Evolutionary conservation across 2,888 invertebrate genomes (phyloP).

Genomic region (Sphaerophoria taeniata): DNA sequence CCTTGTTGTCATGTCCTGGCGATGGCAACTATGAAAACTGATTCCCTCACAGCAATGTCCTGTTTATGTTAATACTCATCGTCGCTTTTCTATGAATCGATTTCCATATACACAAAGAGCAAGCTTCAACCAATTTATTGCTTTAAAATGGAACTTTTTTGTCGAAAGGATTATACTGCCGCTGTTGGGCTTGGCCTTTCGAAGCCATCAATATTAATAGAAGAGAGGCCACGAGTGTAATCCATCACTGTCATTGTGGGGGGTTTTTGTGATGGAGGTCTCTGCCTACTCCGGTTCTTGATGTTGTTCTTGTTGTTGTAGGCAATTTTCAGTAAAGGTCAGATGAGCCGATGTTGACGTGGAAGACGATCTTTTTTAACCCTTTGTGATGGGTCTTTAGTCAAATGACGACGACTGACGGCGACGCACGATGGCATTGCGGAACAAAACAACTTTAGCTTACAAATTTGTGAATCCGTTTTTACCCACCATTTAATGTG

Average conservation of each 20-base stretch:
- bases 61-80: slow-evolving; percentile 41
- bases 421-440: slow-evolving; percentile 12
- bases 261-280: slow-evolving; percentile 10
- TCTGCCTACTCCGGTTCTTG: too few relatives aligned
- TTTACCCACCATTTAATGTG: slow-evolving; percentile 35
- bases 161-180: slow-evolving; percentile 36
- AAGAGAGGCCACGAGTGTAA: slow-evolving; percentile 31
- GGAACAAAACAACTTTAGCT: slow-evolving; percentile 8
- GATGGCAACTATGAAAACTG: slow-evolving; percentile 21
- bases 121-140: slow-evolving; percentile 50
- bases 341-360: slow-evolving; percentile 8
- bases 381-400: slow-evolving; percentile 42
- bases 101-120: background rate
- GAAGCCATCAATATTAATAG: slow-evolving; percentile 68
- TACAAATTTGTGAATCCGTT: slow-evolving; percentile 27
- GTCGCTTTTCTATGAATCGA: background rate
- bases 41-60: slow-evolving; percentile 25
- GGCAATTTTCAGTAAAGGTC: slow-evolving; percentile 44
- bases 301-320: slow-evolving; percentile 6
- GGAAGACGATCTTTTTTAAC: slow-evolving; percentile 46
- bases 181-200: slow-evolving; percentile 2
- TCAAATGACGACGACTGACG: background rate
- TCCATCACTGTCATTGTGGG: slow-evolving; percentile 63
- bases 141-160: slow-evolving; percentile 54
- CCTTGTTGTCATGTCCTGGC: slow-evolving; percentile 24